Evolutionary conservation across 2,888 invertebrate genomes (phyloP), one percentile per base, ranked within the genome.

Genomic region (Sturmia bella): DNA sequence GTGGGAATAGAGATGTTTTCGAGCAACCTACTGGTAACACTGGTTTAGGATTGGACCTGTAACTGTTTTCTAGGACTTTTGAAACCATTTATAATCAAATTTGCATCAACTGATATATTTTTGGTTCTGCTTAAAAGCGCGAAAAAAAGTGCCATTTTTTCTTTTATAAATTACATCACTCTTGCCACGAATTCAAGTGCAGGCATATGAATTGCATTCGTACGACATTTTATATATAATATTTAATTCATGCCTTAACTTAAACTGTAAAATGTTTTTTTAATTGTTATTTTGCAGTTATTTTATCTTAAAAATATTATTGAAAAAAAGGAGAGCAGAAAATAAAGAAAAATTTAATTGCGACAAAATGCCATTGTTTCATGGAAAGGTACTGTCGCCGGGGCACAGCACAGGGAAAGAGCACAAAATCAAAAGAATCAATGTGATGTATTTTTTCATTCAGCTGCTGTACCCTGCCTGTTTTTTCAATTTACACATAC

Each of bases 291-390:
- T 9, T 68, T 66, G 66, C 41, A 52, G 39, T 56, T 57, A 43
- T 68, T 68, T 59, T 59, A 68, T 66, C 74, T 57, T 27, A 41
- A 66, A 75, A 57, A 66, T 75, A 66, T 56, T 39, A 56, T 45
- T 37, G 43, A 54, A 43, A 50, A 64, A 21, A 17, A 48, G 21
- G 19, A 37, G 21, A 3, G 19, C 21, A 24, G 12, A 5, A 45
- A 69, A 61, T 27, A 50, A 66, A 74, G 37, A 41, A 45, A 69
- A 78, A 45, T 66, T 66, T 59, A 79, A 79, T 59, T 79, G 78
- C 78, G 64, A 59, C 83, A 80, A 73, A 80, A 83, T 77, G 77
- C 59, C 77, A 74, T 70, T 72, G 75, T 78, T 80, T 83, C 73
- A 64, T 80, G 69, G 73, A 80, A 80, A 77, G 69, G 63, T 75